Evolutionary conservation across 2,888 invertebrate genomes (phyloP), one percentile per base, ranked within the genome.

Genomic region (Portevinia maculata): DNA sequence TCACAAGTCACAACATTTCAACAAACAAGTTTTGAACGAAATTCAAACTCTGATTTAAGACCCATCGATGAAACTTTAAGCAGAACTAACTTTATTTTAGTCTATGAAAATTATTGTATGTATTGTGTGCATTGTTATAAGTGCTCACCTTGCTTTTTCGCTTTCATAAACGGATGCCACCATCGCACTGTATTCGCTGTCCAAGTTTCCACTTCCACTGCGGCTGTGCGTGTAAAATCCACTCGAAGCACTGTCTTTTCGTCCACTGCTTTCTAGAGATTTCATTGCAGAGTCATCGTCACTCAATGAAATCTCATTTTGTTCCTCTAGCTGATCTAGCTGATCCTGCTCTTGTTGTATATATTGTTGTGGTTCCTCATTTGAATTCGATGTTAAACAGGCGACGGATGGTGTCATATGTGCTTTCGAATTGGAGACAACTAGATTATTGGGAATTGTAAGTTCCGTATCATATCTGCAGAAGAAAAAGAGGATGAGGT

Each of bases 101-200:
- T 41, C 11, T 13, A 60, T 39, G 30, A 55, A 11, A 50, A 59
- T 24, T 46, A n/a, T n/a, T n/a, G n/a, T n/a, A n/a, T n/a, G 53
- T 17, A 74, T 34, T 13, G 19, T 28, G 28, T n/a, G n/a, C n/a
- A n/a, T n/a, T n/a, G n/a, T n/a, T 32, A 44, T 59, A 5, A 9
- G 17, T 46, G 83, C 89, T 87, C 86, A 90, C 90, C 88, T 87
- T 81, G 87, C 86, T 59, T 86, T 85, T 78, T 90, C 88, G 71
- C 86, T 88, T 64, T 89, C 88, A 84, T 87, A 89, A 48, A 88
- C 87, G 32, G 88, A 86, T 21, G 89, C 88, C 53, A 89, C 88
- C 86, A 90, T 87, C 1, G 88, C 88, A 60, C 87, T 89, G 69
- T 90, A 88, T 70, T 89, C 88, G 79, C 86, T 88, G 69, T 90